These are phyloP conservation scores for Scrobipalpa costella DNA, from an alignment of 2,888 invertebrate species.

Conservation along the genomic window DNA sequence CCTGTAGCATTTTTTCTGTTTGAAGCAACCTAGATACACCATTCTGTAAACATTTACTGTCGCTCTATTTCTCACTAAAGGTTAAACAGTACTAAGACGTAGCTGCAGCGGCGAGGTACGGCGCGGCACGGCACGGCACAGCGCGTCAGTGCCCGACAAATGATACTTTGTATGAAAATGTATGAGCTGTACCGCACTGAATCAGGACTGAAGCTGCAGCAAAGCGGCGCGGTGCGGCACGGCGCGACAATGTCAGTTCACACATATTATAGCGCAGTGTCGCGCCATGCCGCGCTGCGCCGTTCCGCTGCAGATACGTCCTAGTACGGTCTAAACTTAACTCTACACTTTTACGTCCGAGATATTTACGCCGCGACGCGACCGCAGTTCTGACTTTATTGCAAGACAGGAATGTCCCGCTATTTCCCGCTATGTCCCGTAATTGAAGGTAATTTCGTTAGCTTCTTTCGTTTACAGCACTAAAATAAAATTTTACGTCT, in stretches of 20 bases:
- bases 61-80: constrained; percentile 43
- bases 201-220: too few relatives aligned
- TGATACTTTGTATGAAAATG: too few relatives aligned
- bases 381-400: constrained; percentile 72
- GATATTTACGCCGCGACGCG: constrained; percentile 75
- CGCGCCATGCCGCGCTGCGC: too few relatives aligned
- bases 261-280: too few relatives aligned
- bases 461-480: constrained; percentile 76
- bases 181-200: too few relatives aligned
- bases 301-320: too few relatives aligned
- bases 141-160: too few relatives aligned
- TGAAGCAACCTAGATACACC: constrained; percentile 26
- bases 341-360: constrained; percentile 80
- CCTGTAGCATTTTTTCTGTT: not conserved
- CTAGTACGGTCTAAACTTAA: constrained; percentile 78
- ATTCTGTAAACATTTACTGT: constrained; percentile 78
- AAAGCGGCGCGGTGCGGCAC: too few relatives aligned
- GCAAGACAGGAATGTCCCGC: constrained; percentile 69
- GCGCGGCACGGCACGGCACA: too few relatives aligned
- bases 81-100: too few relatives aligned
- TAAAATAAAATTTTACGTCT: constrained; percentile 80
- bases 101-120: too few relatives aligned
- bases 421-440: constrained; percentile 51
- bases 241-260: too few relatives aligned
- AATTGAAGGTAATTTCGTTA: constrained; percentile 81